Base-by-base conservation (phyloP, 2,797 vertebrate species). In the Mormyrops boulengeri region DNA sequence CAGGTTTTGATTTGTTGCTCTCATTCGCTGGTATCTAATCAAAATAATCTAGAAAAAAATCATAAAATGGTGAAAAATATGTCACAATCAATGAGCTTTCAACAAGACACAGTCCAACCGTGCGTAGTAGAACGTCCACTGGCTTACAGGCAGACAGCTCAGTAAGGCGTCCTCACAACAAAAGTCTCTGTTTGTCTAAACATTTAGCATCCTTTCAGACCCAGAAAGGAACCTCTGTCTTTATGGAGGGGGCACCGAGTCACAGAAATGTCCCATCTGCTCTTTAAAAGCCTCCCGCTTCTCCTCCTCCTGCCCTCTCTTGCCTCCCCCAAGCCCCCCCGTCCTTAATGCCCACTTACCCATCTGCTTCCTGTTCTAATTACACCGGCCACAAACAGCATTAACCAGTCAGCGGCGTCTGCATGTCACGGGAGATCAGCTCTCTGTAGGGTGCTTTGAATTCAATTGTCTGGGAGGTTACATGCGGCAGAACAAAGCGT, bases 361-460 rank as follows among this genome's bases (percentile, higher is more conserved):
- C 92, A 92, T 93, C 93, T 93, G 92, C 91, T 92, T 89, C 86
- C 89, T 66, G 87, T 90, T 87, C 89, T 93, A 90, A 92, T 91
- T 90, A 90, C 90, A 66, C 87, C 22, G 55, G 88, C 89, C 87
- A 88, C 90, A 90, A 92, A 92, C 90, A 84, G 69, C 84, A 89
- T 86, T 87, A 90, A 85, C 85, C 90, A 62, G 34, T 73, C 89
- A 85, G 88, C 82, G 55, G 60, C 53, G 34, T 80, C 84, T 80
- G 88, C 89, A 53, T 38, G 52, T 90, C 89, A 91, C 89, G 90
- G 84, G n/a, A 53, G 49, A 84, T 77, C 49, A 52, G 52, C 73
- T 57, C 88, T 84, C 55, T 19, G 34, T 50, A 19, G 91, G 85
- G 53, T 41, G 89, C 69, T 57, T 85, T 41, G 55, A 47, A 69